Evolutionary conservation across 2,888 invertebrate genomes (phyloP), one percentile per base, ranked within the genome.

Genomic region (Metalampra italica): DNA sequence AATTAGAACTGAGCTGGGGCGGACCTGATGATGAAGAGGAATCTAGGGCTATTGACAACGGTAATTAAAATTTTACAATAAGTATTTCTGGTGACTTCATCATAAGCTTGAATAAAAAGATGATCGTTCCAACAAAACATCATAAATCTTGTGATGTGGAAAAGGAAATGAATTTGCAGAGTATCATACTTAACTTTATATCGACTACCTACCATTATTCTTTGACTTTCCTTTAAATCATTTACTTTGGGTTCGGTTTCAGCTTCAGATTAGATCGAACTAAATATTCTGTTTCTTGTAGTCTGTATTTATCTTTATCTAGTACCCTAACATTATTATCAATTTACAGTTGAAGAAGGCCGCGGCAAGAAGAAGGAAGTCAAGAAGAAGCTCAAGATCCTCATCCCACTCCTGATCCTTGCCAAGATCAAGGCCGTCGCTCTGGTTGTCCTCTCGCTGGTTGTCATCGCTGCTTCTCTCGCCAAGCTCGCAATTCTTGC

Each of bases 401-500:
- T 88, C 51, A 75, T 89, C 36, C 91, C 91, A 86, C 64, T 94
- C 86, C 43, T 78, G 50, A 86, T 94, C 56, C 78, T 94, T 57
- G 92, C 92, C 29, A 90, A 93, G 57, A 90, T 92, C 39, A 95
- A 95, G 67, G 80, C 94, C 52, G 83, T 94, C 50, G 92, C 93
- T 8, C 66, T 95, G 1, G 80, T 92, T 1, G 93, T 94, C 7
- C 62, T 93, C 8, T 81, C 94, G 38, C 73, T 96, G 11, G 91
- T 93, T 13, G 91, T 93, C 58, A 90, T 95, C 47, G 93, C 93
- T 8, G 87, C 94, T 29, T 88, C 96, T 44, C 90, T 94, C 45
- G 83, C 92, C 72, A 96, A 96, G 78, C 92, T 95, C 47, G 90
- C 95, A 14, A 68, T 95, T 45, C 87, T 95, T 38, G 93, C 94